These are phyloP conservation scores for Tapirus terrestris DNA, from an alignment of 2,113 vertebrate genomes.

Conservation along the genomic window DNA sequence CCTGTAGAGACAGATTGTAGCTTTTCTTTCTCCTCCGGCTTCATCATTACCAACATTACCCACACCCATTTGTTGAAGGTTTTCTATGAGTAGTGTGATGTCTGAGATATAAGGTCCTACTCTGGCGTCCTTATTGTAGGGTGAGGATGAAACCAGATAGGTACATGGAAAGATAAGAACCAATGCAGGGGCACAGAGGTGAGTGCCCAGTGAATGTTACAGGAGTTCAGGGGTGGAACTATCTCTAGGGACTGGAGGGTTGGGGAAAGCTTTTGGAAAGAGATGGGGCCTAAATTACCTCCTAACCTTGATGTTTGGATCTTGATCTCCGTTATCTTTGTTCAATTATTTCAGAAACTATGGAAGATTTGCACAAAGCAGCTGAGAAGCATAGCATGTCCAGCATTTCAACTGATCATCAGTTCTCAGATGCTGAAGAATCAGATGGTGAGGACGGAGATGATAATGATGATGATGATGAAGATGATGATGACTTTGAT, in stretches of 20 bases:
- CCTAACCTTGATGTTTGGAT: neutral
- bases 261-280: neutral
- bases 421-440: constrained; percentile 98
- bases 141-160: neutral
- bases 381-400: constrained; percentile 89
- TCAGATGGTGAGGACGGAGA: constrained; percentile 96
- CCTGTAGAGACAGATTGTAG: neutral
- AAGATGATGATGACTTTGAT: constrained; percentile 94
- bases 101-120: neutral
- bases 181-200: neutral
- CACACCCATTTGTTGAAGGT: neutral
- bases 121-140: neutral
- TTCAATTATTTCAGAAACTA: constrained; percentile 87
- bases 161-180: neutral
- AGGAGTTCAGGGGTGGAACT: neutral
- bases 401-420: constrained; percentile 91
- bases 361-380: constrained; percentile 92
- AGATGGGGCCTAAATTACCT: neutral
- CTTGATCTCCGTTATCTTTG: neutral
- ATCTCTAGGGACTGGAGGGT: neutral
- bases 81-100: neutral
- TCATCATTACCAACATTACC: neutral
- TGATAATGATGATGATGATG: constrained; percentile 96
- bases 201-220: neutral
- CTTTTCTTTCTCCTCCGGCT: neutral